phyloP scores from a whole-genome alignment of 2,113 vertebrate genomes.

The Chloebia gouldiae region DNA sequence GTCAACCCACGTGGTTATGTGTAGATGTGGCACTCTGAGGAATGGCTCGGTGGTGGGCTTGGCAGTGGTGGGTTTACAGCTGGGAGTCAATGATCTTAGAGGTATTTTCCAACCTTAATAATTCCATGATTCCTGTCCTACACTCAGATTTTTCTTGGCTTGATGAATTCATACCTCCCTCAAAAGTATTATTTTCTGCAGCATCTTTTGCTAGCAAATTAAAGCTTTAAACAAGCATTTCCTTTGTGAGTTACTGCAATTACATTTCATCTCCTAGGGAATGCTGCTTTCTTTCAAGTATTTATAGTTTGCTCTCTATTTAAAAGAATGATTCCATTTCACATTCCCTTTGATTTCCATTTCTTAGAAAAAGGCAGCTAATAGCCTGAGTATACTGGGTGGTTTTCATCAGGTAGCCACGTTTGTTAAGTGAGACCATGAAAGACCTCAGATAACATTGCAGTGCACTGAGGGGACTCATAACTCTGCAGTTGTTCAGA shows the following conservation, averaged over 20 bases:
- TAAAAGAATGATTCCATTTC: neutral
- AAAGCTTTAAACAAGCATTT: neutral
- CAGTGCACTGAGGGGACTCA: neutral
- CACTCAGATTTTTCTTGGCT: neutral
- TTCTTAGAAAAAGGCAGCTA: neutral
- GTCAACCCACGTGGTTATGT: accelerated
- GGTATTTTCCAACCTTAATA: neutral
- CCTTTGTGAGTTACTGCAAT: neutral
- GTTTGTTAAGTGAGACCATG: neutral
- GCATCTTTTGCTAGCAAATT: neutral
- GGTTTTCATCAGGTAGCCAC: neutral
- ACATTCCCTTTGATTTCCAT: neutral
- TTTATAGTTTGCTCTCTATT: neutral
- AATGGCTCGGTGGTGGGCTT: neutral
- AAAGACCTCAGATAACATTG: neutral
- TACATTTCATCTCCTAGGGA: neutral
- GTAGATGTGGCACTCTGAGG: neutral
- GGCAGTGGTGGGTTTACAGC: neutral
- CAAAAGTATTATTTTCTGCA: neutral
- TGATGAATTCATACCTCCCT: neutral
- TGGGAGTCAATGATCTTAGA: neutral
- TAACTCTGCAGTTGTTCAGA: neutral
- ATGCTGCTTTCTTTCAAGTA: neutral
- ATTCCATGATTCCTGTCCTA: neutral
- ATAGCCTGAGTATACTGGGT: neutral